phyloP scores from a whole-genome alignment of 2,797 vertebrate species.

The Microcaecilia unicolor region DNA sequence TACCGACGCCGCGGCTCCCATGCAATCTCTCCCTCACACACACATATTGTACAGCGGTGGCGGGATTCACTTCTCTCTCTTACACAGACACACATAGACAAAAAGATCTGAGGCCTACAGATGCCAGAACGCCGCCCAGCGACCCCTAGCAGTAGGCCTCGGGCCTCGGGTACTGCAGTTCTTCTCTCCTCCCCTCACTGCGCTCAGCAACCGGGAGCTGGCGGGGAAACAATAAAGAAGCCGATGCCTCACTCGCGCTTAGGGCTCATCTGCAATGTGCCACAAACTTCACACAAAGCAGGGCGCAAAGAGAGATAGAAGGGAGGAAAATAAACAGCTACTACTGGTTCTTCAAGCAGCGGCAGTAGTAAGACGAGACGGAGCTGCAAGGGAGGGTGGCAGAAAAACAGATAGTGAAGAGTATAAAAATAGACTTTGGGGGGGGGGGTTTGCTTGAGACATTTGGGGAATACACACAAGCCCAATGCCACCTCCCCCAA shows the following conservation, averaged over 20 bases:
- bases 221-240: conserved; percentile 92
- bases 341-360: conserved; percentile 52
- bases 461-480: too few relatives aligned
- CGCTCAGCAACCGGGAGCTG: neutral
- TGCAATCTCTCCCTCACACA: conserved; percentile 64
- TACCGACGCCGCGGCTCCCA: conserved; percentile 75
- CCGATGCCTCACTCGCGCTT: conserved; percentile 67
- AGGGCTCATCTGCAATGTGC: conserved; percentile 91
- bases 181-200: too few relatives aligned
- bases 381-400: conserved; percentile 41
- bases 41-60: conserved; percentile 66
- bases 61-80: conserved; percentile 76
- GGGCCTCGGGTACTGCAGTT: conserved; percentile 65
- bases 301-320: conserved; percentile 48
- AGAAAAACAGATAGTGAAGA: neutral
- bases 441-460: too few relatives aligned
- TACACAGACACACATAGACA: conserved; percentile 69
- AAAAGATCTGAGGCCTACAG: conserved; percentile 84
- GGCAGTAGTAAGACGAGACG: too few relatives aligned
- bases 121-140: conserved; percentile 72
- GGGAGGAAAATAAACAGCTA: conserved; percentile 44
- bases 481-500: too few relatives aligned
- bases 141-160: conserved; percentile 61
- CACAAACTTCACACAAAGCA: conserved; percentile 57
- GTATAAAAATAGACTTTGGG: neutral